These are phyloP conservation scores for Episyrphus balteatus DNA, from an alignment of 1,140 invertebrate species.

Conservation along the genomic window DNA sequence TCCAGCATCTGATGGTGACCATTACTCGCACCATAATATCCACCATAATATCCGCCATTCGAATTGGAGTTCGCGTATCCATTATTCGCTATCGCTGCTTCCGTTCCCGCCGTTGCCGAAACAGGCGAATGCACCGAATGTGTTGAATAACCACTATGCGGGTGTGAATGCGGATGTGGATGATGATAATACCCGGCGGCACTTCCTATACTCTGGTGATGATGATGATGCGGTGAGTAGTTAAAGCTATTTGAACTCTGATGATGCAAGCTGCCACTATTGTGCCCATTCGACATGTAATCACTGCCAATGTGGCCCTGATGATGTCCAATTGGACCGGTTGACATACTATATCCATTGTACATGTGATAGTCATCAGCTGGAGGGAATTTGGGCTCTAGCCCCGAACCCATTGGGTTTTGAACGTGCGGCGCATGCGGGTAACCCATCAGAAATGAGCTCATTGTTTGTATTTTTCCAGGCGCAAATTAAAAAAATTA, in stretches of 20 bases:
- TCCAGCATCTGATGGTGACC: slow-evolving; percentile 35
- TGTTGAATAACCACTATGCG: slow-evolving; percentile 22
- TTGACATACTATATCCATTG: slow-evolving; percentile 34
- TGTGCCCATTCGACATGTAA: slow-evolving; percentile 6
- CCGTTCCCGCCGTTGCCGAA: slow-evolving; percentile 1
- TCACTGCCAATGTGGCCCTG: slow-evolving; percentile 22
- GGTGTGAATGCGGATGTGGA: slow-evolving; percentile 14
- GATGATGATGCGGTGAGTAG: slow-evolving; percentile 18
- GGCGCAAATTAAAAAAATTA: neutral
- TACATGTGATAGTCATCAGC: slow-evolving; percentile 36
- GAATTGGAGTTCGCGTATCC: slow-evolving; percentile 5
- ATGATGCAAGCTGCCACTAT: slow-evolving; percentile 15
- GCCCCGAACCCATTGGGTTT: slow-evolving; percentile 34
- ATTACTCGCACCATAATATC: slow-evolving; percentile 29
- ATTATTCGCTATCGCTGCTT: neutral
- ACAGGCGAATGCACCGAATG: slow-evolving; percentile 20
- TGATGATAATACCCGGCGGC: slow-evolving; percentile 1
- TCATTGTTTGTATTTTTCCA: slow-evolving; percentile 18
- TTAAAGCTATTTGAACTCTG: slow-evolving; percentile 10
- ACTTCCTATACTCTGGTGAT: slow-evolving; percentile 24
- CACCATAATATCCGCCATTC: slow-evolving; percentile 31
- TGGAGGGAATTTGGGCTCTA: slow-evolving; percentile 35
- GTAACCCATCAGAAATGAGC: slow-evolving; percentile 38
- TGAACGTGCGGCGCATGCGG: slow-evolving; percentile 39
- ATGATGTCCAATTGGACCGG: slow-evolving; percentile 18